These are phyloP conservation scores for Coluber constrictor DNA, from an alignment of 2,797 vertebrate species.

Conservation along the genomic window DNA sequence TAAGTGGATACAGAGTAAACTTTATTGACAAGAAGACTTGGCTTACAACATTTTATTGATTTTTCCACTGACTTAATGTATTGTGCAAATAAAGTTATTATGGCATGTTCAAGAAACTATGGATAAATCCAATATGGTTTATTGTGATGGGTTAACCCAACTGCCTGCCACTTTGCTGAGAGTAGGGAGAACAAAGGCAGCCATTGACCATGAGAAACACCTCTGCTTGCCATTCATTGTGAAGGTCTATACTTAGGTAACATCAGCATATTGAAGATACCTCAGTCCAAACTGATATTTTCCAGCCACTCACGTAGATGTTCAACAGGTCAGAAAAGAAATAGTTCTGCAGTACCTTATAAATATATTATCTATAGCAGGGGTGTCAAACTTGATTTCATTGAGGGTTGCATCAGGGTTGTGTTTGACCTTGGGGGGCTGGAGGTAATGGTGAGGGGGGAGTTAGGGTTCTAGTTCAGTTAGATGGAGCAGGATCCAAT, in stretches of 20 bases:
- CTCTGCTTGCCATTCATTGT: neutral
- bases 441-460: too few species aligned
- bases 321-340: neutral
- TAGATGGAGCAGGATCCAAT: neutral
- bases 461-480: neutral
- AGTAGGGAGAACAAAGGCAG: neutral
- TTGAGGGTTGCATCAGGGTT: too few species aligned
- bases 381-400: too few species aligned
- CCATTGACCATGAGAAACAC: neutral
- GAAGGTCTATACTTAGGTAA: neutral
- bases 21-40: neutral
- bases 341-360: neutral
- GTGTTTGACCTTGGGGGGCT: too few species aligned
- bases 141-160: neutral
- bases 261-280: neutral
- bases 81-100: neutral
- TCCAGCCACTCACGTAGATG: neutral
- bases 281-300: neutral
- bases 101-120: neutral
- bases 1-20: neutral
- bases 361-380: neutral
- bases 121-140: neutral
- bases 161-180: neutral
- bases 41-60: neutral
- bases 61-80: neutral